These are phyloP conservation scores for Ophion costatus DNA, from an alignment of 2,888 invertebrate genomes.

Conservation along the genomic window DNA sequence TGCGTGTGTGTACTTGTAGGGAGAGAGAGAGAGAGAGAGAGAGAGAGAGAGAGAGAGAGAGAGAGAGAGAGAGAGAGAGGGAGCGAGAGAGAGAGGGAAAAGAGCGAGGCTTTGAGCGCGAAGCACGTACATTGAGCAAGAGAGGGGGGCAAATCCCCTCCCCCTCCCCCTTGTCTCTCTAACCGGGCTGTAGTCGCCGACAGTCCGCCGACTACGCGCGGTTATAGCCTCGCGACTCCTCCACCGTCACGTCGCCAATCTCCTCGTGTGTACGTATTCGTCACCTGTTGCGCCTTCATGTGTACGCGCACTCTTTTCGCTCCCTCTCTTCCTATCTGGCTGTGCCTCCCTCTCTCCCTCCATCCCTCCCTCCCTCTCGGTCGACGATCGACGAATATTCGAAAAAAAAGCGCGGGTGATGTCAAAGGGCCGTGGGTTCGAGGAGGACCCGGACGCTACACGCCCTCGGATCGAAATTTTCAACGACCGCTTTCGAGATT, in stretches of 20 bases:
- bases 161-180: slow-evolving; percentile 69
- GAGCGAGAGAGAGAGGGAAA: slow-evolving; percentile 5
- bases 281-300: slow-evolving; percentile 59
- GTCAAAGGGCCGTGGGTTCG: slow-evolving; percentile 56
- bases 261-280: slow-evolving; percentile 40
- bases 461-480: no score
- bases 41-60: slow-evolving; percentile 7
- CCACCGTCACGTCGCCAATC: slow-evolving; percentile 67
- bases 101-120: slow-evolving; percentile 55
- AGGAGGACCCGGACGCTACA: background rate
- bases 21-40: slow-evolving; percentile 24
- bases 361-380: slow-evolving; percentile 33
- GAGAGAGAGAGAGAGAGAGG: slow-evolving; percentile 29
- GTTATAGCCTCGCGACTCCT: slow-evolving; percentile 73
- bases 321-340: slow-evolving; percentile 47
- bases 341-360: slow-evolving; percentile 31
- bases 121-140: slow-evolving; percentile 62
- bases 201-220: slow-evolving; percentile 79
- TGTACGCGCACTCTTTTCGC: slow-evolving; percentile 47
- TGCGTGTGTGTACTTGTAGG: background rate
- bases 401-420: slow-evolving; percentile 55
- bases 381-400: slow-evolving; percentile 18
- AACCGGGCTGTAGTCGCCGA: slow-evolving; percentile 75
- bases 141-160: slow-evolving; percentile 70
- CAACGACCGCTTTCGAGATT: background rate